A percentile compares a stretch with the other conserved stretches of the same genome.
These are phyloP conservation scores for Phylloscopus trochilus DNA, from an alignment of 2,113 vertebrate species.

Conservation along the genomic window DNA sequence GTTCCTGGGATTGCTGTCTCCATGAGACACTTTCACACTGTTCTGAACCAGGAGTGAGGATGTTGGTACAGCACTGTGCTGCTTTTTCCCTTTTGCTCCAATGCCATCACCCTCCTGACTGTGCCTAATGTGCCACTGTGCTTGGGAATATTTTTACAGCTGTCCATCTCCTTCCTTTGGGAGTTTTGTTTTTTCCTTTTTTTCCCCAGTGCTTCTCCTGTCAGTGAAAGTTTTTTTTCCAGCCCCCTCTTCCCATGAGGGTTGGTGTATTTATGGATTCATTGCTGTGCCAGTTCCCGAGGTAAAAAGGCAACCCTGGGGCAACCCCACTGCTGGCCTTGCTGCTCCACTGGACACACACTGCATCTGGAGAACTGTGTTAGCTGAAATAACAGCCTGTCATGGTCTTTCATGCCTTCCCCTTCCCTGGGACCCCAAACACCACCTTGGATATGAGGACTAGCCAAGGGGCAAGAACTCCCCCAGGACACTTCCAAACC, in stretches of 20 bases:
- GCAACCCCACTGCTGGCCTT: background rate
- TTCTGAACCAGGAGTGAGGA: background rate
- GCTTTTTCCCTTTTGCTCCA: background rate
- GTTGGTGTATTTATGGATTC: background rate
- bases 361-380: background rate
- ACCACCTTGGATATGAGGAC: background rate
- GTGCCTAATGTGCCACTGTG: constrained; percentile 7
- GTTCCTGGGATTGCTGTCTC: background rate
- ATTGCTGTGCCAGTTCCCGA: background rate
- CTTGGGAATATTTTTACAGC: constrained; percentile 40
- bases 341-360: background rate
- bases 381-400: background rate
- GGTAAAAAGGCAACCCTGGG: background rate
- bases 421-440: background rate
- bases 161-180: background rate
- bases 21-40: background rate
- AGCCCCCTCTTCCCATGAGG: background rate
- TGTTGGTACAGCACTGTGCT: background rate
- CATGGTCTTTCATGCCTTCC: background rate
- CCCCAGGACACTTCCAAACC: background rate
- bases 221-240: constrained; percentile 38
- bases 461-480: background rate
- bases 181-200: background rate
- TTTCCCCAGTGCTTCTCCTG: background rate
- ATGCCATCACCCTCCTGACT: background rate